Conservation (phyloP, 2,888 invertebrate genomes). For the Pristionchus japonicus region DNA sequence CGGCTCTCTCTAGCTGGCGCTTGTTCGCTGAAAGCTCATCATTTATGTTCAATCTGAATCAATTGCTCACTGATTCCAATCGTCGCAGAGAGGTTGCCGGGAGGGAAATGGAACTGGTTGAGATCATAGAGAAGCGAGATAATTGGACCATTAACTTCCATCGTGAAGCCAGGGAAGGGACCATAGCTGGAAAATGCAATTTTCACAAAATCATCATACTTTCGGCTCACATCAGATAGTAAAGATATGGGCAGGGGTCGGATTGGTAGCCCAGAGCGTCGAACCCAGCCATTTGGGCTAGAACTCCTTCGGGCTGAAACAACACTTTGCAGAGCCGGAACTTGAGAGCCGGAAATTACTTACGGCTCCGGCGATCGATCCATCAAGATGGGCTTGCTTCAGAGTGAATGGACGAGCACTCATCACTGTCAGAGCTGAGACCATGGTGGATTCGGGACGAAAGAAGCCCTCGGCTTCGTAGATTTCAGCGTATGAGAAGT, state of each 20-base stretch:
- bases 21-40: background rate
- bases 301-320: background rate
- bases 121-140: background rate
- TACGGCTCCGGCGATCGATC: background rate
- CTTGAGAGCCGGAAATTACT: background rate
- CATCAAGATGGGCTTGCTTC: background rate
- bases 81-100: background rate
- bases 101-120: background rate
- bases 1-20: background rate
- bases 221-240: background rate
- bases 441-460: background rate
- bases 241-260: background rate
- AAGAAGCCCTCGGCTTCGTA: background rate
- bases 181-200: background rate
- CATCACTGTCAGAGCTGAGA: background rate
- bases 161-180: background rate
- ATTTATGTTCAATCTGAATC: background rate
- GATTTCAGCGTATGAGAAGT: conserved; percentile 5
- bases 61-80: background rate
- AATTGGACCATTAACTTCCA: background rate
- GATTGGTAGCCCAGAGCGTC: background rate
- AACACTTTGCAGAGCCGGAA: background rate
- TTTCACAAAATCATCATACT: background rate
- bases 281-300: background rate
- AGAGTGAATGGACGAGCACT: conserved; percentile 13